A percentile compares a stretch with the other conserved stretches of the same genome.
phyloP scores from a whole-genome alignment of 2,113 vertebrate species.

The Acanthisitta chloris region DNA sequence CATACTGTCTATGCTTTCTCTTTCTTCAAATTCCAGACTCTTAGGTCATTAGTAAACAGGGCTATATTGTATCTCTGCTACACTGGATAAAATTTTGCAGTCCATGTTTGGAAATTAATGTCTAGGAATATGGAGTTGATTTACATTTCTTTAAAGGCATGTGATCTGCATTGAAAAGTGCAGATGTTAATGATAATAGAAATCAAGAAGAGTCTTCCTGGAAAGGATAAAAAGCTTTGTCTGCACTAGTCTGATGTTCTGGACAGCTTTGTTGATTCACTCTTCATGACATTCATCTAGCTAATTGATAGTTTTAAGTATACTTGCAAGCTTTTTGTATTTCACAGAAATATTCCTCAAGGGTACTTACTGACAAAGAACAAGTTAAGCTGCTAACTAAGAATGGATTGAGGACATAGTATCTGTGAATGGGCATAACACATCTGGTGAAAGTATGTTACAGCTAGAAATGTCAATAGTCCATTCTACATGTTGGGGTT shows the following conservation, averaged over 20 bases:
- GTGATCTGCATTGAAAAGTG: neutral
- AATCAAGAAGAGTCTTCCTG: constrained; percentile 19
- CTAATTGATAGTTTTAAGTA: neutral
- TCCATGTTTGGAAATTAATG: neutral
- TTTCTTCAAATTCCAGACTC: neutral
- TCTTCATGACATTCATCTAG: neutral
- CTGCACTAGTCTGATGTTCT: neutral
- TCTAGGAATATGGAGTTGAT: constrained; percentile 33
- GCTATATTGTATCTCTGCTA: neutral
- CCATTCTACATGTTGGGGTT: neutral
- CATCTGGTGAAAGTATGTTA: constrained; percentile 13
- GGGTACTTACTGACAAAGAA: neutral
- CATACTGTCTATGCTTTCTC: neutral
- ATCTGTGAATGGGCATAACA: neutral
- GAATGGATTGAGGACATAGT: neutral
- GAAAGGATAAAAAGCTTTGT: constrained; percentile 25
- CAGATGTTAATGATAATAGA: constrained; percentile 37
- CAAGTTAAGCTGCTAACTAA: neutral
- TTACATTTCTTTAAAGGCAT: constrained; percentile 32
- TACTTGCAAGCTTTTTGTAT: neutral
- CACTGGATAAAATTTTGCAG: neutral
- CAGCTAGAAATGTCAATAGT: neutral
- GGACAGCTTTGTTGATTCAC: neutral
- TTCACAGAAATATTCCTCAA: neutral
- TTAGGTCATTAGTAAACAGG: constrained; percentile 34